Percentiles rank a stretch among this genome's conserved stretches.
Conservation (phyloP, 2,888 invertebrate species). For the Serripes groenlandicus region DNA sequence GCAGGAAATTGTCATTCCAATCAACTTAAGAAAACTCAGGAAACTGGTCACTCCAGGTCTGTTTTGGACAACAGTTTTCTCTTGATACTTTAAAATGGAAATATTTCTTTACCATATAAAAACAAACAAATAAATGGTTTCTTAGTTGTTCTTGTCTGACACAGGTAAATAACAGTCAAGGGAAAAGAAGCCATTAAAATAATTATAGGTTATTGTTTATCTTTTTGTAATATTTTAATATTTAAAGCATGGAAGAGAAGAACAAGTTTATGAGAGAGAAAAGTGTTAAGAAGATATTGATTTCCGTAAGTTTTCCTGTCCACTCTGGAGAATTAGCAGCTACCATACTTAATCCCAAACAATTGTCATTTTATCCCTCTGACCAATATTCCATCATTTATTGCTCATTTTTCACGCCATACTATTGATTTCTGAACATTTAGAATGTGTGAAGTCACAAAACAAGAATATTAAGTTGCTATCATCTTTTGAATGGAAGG, state of each 20-base stretch:
- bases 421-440: not conserved
- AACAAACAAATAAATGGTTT: no score
- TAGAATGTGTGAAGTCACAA: not conserved
- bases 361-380: conserved; percentile 17
- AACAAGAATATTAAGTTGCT: not conserved
- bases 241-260: not conserved
- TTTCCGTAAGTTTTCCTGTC: conserved; percentile 3
- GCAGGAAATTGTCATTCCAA: not conserved
- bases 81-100: no score
- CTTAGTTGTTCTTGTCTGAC: no score
- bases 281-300: not conserved
- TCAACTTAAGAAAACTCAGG: not conserved
- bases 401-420: conserved; percentile 13
- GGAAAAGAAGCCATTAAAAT: no score
- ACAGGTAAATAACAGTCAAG: no score
- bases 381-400: conserved; percentile 17
- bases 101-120: no score
- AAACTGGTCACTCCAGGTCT: not conserved
- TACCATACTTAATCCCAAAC: conserved; percentile 2
- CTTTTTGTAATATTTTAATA: no score
- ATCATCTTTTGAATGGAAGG: no score
- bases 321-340: conserved; percentile 6
- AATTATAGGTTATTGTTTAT: no score
- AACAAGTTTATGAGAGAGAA: not conserved
- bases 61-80: no score